Percentiles rank a stretch among this genome's conserved stretches.
phyloP scores from a whole-genome alignment of 2,113 vertebrate genomes.

The Strix uralensis region DNA sequence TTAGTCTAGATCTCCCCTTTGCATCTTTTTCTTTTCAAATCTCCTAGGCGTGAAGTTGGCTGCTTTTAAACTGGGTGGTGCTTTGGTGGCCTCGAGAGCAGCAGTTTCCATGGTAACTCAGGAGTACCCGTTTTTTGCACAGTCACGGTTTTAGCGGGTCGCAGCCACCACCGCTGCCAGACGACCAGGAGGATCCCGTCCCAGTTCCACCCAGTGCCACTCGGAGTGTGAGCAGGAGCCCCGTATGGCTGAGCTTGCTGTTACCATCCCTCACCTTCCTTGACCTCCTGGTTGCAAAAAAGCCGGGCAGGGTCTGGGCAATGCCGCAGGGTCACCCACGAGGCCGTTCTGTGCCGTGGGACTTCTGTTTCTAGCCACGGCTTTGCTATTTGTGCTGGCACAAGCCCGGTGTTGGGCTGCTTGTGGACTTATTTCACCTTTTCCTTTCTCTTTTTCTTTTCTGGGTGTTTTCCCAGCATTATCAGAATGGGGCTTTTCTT shows the following conservation, averaged over 20 bases:
- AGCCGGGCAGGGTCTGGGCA: fast-evolving
- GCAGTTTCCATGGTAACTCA: not conserved
- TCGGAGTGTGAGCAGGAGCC: not conserved
- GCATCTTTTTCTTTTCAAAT: not conserved
- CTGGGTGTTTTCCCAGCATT: not conserved
- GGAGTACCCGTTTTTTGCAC: not conserved
- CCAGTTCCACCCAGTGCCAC: not conserved
- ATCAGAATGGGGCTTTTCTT: not conserved
- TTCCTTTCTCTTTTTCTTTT: not conserved
- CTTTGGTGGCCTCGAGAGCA: not conserved
- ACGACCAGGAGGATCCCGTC: not conserved
- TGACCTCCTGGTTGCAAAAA: not conserved
- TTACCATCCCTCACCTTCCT: not conserved
- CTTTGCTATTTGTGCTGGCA: not conserved
- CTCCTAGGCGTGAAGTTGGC: not conserved
- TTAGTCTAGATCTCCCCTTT: not conserved
- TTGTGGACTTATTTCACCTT: not conserved
- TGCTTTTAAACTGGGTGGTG: not conserved
- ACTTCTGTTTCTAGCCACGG: not conserved
- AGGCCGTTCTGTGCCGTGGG: fast-evolving
- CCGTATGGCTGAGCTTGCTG: not conserved
- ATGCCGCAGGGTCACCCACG: fast-evolving
- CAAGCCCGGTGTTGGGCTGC: not conserved
- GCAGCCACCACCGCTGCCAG: not conserved
- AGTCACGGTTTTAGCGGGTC: not conserved